Conservation (phyloP, 2,113 vertebrate genomes). For the Herpailurus yagouaroundi region DNA sequence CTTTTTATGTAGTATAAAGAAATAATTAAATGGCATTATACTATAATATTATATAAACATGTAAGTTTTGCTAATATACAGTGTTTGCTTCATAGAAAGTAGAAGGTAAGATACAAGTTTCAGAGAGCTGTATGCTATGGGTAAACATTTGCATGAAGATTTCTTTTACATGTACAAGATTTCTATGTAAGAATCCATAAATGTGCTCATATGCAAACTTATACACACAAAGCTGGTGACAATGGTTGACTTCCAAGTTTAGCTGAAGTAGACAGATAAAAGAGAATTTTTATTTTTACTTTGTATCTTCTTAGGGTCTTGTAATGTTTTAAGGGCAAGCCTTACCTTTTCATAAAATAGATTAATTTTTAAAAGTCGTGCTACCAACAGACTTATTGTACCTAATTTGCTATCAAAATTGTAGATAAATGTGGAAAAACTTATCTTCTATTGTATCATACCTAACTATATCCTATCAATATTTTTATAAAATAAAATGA, state of each 20-base stretch:
- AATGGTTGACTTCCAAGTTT: not conserved
- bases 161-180: not conserved
- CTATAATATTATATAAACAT: not conserved
- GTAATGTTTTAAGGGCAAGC: not conserved
- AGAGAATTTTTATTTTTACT: not conserved
- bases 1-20: not conserved
- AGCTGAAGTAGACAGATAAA: not conserved
- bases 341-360: not conserved
- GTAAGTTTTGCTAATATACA: not conserved
- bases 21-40: not conserved
- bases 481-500: not conserved
- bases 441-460: not conserved
- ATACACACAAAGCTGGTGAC: not conserved
- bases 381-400: not conserved
- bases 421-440: not conserved
- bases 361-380: not conserved
- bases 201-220: not conserved
- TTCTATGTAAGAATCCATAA: not conserved
- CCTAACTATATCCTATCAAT: not conserved
- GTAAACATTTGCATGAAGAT: not conserved
- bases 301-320: not conserved
- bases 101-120: not conserved
- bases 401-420: not conserved
- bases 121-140: not conserved
- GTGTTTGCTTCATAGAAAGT: not conserved